phyloP scores from a whole-genome alignment of 2,113 vertebrate genomes.

The Nibea coibor region DNA sequence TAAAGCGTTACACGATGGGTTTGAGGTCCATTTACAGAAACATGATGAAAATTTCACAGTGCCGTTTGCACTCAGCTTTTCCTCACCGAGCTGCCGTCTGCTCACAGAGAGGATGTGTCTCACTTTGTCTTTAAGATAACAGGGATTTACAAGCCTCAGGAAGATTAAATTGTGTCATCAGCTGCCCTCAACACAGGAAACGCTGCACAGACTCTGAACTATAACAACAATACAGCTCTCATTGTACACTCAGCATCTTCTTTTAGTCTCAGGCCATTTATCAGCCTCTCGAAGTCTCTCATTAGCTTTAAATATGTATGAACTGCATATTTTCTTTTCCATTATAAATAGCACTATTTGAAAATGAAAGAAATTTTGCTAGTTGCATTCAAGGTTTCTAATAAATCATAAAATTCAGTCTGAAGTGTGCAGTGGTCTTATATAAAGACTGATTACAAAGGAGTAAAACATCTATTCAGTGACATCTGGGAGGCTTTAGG shows the following conservation, averaged over 20 bases:
- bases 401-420: too few relatives aligned
- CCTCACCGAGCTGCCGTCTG: not conserved
- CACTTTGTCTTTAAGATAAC: conserved; percentile 17
- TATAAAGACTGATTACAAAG: too few relatives aligned
- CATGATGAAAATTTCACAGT: not conserved
- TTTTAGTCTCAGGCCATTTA: not conserved
- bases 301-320: not conserved
- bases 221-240: not conserved
- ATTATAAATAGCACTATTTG: too few relatives aligned
- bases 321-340: not conserved
- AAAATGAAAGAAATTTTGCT: too few relatives aligned
- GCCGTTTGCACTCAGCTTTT: not conserved
- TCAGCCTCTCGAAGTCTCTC: not conserved
- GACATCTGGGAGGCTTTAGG: too few relatives aligned
- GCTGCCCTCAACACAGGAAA: conserved; percentile 15
- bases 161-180: conserved; percentile 15
- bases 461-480: too few relatives aligned
- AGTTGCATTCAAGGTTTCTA: not conserved
- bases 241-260: too few relatives aligned
- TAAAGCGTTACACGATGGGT: not conserved
- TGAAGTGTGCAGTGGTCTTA: too few relatives aligned
- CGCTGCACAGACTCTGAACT: not conserved
- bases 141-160: conserved; percentile 20
- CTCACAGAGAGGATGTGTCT: not conserved
- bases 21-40: not conserved